Evolutionary conservation across 2,113 vertebrate genomes (phyloP).

Genomic region (Isichthys henryi): DNA sequence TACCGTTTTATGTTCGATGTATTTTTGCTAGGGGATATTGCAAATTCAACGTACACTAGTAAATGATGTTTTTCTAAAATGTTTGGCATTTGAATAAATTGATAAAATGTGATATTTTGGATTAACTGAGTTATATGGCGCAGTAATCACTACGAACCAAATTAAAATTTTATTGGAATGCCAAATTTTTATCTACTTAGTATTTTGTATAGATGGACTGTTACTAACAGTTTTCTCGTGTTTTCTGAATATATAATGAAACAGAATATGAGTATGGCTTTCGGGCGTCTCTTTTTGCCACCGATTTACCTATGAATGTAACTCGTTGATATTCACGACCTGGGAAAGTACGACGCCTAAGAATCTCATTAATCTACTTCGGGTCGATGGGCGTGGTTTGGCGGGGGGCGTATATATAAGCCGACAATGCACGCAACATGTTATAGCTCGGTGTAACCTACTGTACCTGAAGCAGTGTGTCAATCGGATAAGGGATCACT

Average conservation of each 20-base stretch:
- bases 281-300: not conserved
- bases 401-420: not conserved
- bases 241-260: not conserved
- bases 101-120: not conserved
- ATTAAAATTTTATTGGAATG: not conserved
- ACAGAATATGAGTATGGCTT: not conserved
- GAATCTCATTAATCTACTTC: not conserved
- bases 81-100: not conserved
- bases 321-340: not conserved
- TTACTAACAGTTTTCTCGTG: not conserved
- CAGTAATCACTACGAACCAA: not conserved
- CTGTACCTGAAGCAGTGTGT: not conserved
- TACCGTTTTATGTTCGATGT: not conserved
- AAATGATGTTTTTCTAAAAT: not conserved
- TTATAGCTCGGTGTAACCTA: not conserved
- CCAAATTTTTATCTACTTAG: not conserved
- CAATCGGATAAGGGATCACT: not conserved
- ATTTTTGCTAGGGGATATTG: not conserved
- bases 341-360: not conserved
- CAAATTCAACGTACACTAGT: not conserved
- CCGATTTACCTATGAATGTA: not conserved
- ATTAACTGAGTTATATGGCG: not conserved
- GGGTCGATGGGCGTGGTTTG: conserved; percentile 15
- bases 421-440: not conserved
- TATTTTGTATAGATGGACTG: not conserved